Evolutionary conservation across 2,113 vertebrate genomes (phyloP), one percentile per base, ranked within the genome.

Genomic region (Rhipidura dahli): DNA sequence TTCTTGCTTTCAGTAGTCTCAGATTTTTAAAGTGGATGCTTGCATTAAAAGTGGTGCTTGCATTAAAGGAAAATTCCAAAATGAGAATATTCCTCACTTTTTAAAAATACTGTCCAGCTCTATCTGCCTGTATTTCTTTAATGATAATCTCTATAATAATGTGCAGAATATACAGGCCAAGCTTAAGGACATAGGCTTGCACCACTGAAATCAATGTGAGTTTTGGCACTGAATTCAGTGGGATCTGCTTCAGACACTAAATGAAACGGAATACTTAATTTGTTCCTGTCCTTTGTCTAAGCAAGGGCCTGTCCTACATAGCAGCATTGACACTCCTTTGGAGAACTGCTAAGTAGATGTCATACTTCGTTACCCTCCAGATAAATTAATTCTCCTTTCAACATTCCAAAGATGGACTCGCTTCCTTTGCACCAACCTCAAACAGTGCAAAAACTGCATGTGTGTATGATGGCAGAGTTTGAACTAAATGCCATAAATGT

Each of bases 301-400:
- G 53, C 35, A 68, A 39, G 5, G 42, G 5, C 35, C 68, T 88
- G 49, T 78, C 82, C 56, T 88, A 51, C 24, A 37, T 11, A 86
- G 68, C 63, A 80, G 42, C 56, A 63, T 11, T 83, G 59, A 72
- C 68, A 78, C 49, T 18, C 37, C 64, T 88, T 78, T 78, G 76
- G 68, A 95, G 47, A 90, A 18, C 72, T 77, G 63, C 64, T 91
- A 56, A 86, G 50, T 23, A 93, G 63, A 72, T 0, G 0, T 61
- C 54, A 50, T 75, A 60, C 28, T 87, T 93, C 57, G 66, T 93
- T 89, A 86, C 47, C 27, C 33, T 50, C 59, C 68, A 80, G 42
- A 65, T n/a, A 89, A 82, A 93, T 90, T 73, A 77, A 83, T 86
- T 95, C 47, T 85, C 24, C 51, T 81, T 85, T 93, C 75, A 94